Percentiles rank a stretch among this genome's conserved stretches.
phyloP scores from a whole-genome alignment of 1,140 invertebrate species.

The Brachionus calyciflorus region DNA sequence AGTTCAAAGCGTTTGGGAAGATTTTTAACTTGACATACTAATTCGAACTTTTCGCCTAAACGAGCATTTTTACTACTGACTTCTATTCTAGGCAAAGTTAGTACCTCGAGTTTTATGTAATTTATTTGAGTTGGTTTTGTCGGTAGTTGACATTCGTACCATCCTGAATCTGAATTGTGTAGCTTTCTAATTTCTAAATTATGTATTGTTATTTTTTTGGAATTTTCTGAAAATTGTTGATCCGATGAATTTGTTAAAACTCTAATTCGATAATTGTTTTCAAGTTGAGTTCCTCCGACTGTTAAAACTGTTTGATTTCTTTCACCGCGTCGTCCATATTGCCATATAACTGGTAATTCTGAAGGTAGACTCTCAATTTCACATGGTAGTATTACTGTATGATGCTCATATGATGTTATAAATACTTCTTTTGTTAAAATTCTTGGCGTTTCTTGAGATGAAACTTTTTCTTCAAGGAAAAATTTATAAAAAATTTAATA shows the following conservation, averaged over 20 bases:
- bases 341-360: constrained; percentile 33
- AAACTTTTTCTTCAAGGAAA: too few species aligned
- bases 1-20: background rate
- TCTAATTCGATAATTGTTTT: constrained; percentile 7
- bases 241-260: background rate
- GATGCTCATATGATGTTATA: constrained; percentile 8
- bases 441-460: background rate
- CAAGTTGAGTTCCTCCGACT: constrained; percentile 20
- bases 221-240: too few species aligned
- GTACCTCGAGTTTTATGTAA: constrained; percentile 30
- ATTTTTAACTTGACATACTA: constrained; percentile 19
- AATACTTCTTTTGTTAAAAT: constrained; percentile 2
- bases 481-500: too few species aligned
- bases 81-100: constrained; percentile 2
- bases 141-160: constrained; percentile 44
- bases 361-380: background rate
- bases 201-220: constrained; percentile 5
- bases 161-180: constrained; percentile 2
- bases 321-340: constrained; percentile 11
- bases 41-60: background rate
- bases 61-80: background rate
- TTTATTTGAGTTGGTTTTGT: constrained; percentile 43
- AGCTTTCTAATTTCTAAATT: constrained; percentile 43
- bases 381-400: constrained; percentile 33
- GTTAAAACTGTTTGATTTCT: constrained; percentile 41